Base-by-base conservation (phyloP, 2,797 vertebrate genomes). In the Lates japonicus region DNA sequence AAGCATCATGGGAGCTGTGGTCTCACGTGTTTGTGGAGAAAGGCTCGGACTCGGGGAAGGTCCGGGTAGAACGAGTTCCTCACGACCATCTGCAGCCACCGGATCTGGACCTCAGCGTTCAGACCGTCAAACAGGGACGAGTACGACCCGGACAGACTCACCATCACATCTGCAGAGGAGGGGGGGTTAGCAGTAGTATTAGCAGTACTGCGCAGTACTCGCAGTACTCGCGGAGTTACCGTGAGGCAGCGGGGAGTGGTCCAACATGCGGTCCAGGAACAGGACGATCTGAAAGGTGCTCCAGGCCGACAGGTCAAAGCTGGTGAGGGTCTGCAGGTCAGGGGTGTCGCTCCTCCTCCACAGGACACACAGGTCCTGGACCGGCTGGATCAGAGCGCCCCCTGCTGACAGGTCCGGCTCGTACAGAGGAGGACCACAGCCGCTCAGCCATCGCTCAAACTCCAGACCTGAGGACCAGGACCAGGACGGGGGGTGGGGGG, bases 21-120 rank as follows among this genome's bases (percentile, higher is more conserved):
- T 66, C 95, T 96, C 87, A 99, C 98, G 78, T 99, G 98, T 94
- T 97, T 98, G 90, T 97, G 96, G 69, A 99, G 96, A 92, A 99
- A 99, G 92, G 95, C 95, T 69, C 97, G 94, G 60, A 99, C 97
- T 48, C 95, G 94, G 31, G 96, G 96, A 83, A 99, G 94, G 70
- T 99, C 98, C 0, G 97, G 96, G 48, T 97, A 96, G 94, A 97
- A 99, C 66, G 95, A 90, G 73, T 97, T 99, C 49, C 98, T 95
- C 87, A 99, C 97, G 7, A 98, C 96, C 19, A 99, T 95, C 95
- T 99, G 98, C 81, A 99, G 87, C 97, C 97, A 99, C 70, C 98
- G 97, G 83, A 99, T 96, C 82, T 97, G 96, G 83, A 99, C 97
- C 93, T 99, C 98, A 1, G 98, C 97, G 0, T 98, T 99, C 95